A percentile compares a stretch with the other conserved stretches of the same genome.
phyloP scores from a whole-genome alignment of 1,140 invertebrate genomes.

The Neodiprion lecontei region DNA sequence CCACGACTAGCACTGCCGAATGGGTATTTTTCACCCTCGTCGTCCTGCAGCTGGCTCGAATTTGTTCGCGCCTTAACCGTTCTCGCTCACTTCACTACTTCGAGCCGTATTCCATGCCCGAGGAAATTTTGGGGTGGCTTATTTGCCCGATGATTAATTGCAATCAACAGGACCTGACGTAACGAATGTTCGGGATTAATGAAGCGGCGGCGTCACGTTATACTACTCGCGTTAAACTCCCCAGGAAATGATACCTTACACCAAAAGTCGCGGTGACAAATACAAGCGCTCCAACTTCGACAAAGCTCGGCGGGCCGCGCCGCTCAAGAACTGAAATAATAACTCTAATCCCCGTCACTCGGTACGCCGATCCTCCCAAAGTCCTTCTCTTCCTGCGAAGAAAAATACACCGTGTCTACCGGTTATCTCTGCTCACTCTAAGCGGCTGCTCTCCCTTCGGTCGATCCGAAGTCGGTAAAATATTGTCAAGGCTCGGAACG shows the following conservation, averaged over 20 bases:
- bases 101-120: neutral
- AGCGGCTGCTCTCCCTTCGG: too few relatives aligned
- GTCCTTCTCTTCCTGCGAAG: too few relatives aligned
- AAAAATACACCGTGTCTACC: too few relatives aligned
- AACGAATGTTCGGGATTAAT: conserved; percentile 14
- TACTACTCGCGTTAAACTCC: neutral
- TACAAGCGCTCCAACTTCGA: neutral
- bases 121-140: neutral
- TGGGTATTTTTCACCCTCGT: neutral
- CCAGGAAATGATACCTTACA: conserved; percentile 16
- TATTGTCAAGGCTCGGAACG: too few relatives aligned
- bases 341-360: neutral
- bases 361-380: neutral
- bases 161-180: conserved; percentile 17
- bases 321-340: neutral
- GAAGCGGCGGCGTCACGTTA: neutral
- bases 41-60: too few relatives aligned
- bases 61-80: neutral
- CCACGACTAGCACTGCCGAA: too few relatives aligned
- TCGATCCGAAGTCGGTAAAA: too few relatives aligned
- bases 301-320: neutral
- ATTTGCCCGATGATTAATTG: conserved; percentile 11
- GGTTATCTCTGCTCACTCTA: too few relatives aligned
- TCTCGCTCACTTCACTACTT: neutral
- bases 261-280: conserved; percentile 9